Conservation (phyloP, 37 sponge, comb jelly and placozoan genomes). For the Chondrilla cf. caribensis region DNA sequence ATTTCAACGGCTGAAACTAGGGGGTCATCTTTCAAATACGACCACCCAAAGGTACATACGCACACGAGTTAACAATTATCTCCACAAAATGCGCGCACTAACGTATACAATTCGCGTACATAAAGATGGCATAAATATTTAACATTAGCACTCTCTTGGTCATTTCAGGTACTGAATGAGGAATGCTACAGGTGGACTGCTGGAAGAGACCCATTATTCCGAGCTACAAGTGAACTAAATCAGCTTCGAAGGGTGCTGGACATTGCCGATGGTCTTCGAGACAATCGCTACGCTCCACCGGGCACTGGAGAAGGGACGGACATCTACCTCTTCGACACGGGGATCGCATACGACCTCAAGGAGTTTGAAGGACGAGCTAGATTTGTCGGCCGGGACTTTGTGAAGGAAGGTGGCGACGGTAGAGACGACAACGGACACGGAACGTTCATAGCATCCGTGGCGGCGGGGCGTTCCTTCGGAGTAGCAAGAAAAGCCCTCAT, state of each 20-base stretch:
- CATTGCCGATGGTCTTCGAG: background rate
- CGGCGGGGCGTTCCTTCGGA: background rate
- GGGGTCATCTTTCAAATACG: too few relatives aligned
- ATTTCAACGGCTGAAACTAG: too few relatives aligned
- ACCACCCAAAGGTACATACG: too few relatives aligned
- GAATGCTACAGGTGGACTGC: too few relatives aligned
- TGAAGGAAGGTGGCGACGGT: conserved; percentile 2
- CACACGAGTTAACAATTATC: too few relatives aligned
- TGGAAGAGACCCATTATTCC: too few relatives aligned
- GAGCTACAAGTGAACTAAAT: background rate
- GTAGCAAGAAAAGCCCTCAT: background rate
- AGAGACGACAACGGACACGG: conserved; percentile 7
- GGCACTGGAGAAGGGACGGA: background rate
- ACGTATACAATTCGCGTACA: too few relatives aligned
- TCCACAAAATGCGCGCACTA: too few relatives aligned
- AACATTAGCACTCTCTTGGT: too few relatives aligned
- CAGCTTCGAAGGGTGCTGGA: background rate
- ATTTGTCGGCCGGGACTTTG: conserved; percentile 12
- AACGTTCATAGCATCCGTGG: conserved; percentile 1
- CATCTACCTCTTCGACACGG: conserved; percentile 1
- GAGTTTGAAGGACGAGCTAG: conserved; percentile 17
- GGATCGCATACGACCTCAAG: background rate
- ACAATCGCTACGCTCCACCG: background rate
- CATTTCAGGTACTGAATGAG: too few relatives aligned
- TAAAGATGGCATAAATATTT: too few relatives aligned